Evolutionary conservation across 2,113 vertebrate genomes (phyloP).

Genomic region (Columba janthina): DNA sequence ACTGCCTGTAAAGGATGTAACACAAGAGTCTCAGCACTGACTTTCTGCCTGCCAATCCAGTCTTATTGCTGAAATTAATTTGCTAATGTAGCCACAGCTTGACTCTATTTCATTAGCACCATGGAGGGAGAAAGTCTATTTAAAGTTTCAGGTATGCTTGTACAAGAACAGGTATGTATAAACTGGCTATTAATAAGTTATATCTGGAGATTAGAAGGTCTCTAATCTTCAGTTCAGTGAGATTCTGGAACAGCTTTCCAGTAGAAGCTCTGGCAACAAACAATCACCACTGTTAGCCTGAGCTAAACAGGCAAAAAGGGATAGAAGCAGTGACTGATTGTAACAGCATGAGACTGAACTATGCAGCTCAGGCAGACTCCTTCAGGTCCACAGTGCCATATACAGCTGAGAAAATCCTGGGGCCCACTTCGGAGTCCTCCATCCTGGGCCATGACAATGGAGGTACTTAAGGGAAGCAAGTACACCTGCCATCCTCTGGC

Average conservation of each 20-base stretch:
- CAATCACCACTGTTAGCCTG: neutral
- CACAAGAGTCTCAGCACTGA: neutral
- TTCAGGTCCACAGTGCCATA: neutral
- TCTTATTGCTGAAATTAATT: neutral
- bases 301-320: neutral
- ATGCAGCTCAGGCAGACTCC: neutral
- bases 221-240: neutral
- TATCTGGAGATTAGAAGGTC: neutral
- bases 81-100: neutral
- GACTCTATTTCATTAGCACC: neutral
- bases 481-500: fast-evolving
- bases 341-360: neutral
- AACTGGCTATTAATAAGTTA: neutral
- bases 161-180: neutral
- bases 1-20: neutral
- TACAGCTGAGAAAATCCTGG: neutral
- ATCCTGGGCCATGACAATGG: neutral
- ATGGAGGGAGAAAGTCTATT: neutral
- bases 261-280: neutral
- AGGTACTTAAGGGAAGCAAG: neutral
- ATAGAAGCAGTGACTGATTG: neutral
- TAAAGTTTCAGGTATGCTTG: neutral
- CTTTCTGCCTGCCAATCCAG: neutral
- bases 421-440: neutral
- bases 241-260: neutral